Evolutionary conservation across 2,888 invertebrate genomes (phyloP).

Genomic region (Cremastobaeus sp.): DNA sequence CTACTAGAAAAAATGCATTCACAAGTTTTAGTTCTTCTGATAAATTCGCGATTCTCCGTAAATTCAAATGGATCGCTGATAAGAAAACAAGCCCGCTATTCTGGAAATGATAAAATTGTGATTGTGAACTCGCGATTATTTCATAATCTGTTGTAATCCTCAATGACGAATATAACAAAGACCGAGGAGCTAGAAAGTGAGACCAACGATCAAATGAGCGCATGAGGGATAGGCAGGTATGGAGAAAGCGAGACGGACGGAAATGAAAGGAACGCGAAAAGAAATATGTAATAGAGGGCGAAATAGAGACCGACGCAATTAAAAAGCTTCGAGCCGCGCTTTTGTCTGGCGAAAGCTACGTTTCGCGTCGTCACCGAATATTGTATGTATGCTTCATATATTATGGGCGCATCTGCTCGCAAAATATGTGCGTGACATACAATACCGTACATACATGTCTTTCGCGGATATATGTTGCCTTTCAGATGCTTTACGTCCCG

Average conservation of each 20-base stretch:
- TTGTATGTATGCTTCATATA: constrained; percentile 39
- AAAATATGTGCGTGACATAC: constrained; percentile 41
- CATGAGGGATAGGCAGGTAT: background rate
- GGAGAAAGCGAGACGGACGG: background rate
- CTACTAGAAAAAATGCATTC: too few relatives aligned
- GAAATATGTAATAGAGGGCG: constrained; percentile 48
- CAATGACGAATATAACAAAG: constrained; percentile 41
- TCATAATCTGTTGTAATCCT: constrained; percentile 34
- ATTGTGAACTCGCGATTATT: constrained; percentile 31
- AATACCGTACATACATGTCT: constrained; percentile 24
- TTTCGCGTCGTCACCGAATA: constrained; percentile 47
- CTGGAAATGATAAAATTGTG: constrained; percentile 20
- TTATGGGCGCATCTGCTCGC: constrained; percentile 39
- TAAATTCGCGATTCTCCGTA: too few relatives aligned
- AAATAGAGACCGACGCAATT: constrained; percentile 64
- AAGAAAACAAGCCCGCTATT: constrained; percentile 27
- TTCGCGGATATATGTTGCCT: constrained; percentile 36
- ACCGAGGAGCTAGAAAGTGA: too few relatives aligned
- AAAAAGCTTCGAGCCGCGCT: constrained; percentile 67
- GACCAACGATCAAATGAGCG: too few relatives aligned
- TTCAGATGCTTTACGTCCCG: constrained; percentile 24
- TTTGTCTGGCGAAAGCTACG: constrained; percentile 61
- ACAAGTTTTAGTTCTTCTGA: too few relatives aligned
- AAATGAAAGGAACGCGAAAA: constrained; percentile 35
- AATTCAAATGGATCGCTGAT: constrained; percentile 5